Percentiles rank a stretch among this genome's conserved stretches.
These are phyloP conservation scores for Geodia barretti DNA, from an alignment of 37 sponge, comb jelly and placozoan genomes.

Conservation along the genomic window DNA sequence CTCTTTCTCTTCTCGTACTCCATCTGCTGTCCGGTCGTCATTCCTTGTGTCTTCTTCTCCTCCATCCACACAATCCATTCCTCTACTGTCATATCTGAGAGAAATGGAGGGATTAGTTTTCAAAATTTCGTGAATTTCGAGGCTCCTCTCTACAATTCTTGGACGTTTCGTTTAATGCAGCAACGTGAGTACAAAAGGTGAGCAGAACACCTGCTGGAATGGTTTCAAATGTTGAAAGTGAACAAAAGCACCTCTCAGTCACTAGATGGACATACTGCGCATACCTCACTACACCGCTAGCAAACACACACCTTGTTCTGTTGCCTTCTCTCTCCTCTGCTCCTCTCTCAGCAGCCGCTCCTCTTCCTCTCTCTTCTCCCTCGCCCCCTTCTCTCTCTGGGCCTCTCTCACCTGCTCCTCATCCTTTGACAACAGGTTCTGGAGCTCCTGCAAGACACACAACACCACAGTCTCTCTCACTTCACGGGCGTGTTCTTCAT, in stretches of 20 bases:
- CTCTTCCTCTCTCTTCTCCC: conserved; percentile 36
- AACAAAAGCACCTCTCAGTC: not conserved
- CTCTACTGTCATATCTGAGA: conserved; percentile 60
- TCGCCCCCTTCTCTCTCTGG: conserved; percentile 42
- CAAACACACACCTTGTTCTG: conserved; percentile 4
- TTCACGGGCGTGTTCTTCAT: no score
- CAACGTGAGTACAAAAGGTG: no score
- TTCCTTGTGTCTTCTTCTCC: conserved; percentile 53
- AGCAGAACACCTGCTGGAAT: not conserved
- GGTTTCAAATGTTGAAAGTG: not conserved
- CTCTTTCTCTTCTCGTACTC: conserved; percentile 55
- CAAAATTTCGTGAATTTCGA: not conserved
- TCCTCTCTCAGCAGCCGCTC: conserved; percentile 26
- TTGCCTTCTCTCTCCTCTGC: conserved; percentile 29
- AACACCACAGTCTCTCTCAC: no score
- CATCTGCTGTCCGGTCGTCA: conserved; percentile 43
- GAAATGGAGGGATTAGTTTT: not conserved
- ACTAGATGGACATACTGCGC: not conserved
- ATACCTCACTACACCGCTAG: not conserved
- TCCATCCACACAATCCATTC: conserved; percentile 74
- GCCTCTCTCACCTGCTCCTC: conserved; percentile 34
- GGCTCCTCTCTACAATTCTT: no score
- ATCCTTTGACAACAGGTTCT: conserved; percentile 16
- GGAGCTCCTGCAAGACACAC: not conserved
- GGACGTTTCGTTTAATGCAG: no score